phyloP scores from a whole-genome alignment of 2,888 invertebrate species.

The Coelopa pilipes region DNA sequence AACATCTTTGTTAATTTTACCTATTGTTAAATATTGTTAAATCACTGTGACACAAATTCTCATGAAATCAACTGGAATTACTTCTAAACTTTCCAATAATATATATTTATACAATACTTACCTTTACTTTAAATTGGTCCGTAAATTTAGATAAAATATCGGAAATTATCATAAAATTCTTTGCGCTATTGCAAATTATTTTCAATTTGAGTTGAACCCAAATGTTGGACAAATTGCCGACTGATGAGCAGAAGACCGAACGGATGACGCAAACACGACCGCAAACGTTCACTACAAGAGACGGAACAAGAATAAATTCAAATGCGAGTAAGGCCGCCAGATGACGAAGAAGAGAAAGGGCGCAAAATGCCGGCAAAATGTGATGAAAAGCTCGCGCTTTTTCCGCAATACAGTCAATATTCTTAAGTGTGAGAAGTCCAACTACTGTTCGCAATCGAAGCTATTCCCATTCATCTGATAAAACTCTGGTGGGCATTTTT shows the following conservation, averaged over 20 bases:
- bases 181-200: background rate
- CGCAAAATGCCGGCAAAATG: conserved; percentile 13
- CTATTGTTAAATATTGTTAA: background rate
- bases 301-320: conserved; percentile 20
- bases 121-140: conserved; percentile 33
- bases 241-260: background rate
- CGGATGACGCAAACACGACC: background rate
- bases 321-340: background rate
- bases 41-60: background rate
- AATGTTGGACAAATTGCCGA: conserved; percentile 17
- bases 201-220: conserved; percentile 14
- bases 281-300: background rate
- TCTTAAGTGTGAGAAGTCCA: background rate
- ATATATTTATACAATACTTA: conserved; percentile 10
- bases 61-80: background rate
- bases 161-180: conserved; percentile 30
- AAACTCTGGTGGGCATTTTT: too few species aligned
- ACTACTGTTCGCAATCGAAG: background rate
- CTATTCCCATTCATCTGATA: background rate
- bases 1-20: too few species aligned
- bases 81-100: background rate
- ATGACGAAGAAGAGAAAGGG: conserved; percentile 1
- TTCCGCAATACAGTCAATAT: background rate
- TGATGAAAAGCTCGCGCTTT: background rate
- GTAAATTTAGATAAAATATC: conserved; percentile 21